Conservation (phyloP, 2,888 invertebrate genomes). For the Drosophila falleni region DNA sequence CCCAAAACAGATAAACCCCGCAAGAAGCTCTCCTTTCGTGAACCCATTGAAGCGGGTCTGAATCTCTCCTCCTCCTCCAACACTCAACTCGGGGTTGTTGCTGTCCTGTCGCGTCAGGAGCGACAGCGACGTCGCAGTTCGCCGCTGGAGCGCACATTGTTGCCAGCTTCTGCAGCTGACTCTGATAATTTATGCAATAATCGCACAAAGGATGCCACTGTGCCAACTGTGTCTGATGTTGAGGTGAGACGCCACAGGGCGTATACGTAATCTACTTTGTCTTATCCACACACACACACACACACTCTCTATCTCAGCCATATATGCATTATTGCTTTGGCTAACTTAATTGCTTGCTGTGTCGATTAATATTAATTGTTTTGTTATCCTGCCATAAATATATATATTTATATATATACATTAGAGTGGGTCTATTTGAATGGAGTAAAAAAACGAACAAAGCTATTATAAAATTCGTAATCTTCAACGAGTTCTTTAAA, state of each 20-base stretch:
- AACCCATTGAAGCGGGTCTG: conserved; percentile 87
- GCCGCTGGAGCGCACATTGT: conserved; percentile 65
- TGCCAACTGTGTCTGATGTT: conserved; percentile 34
- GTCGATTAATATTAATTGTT: conserved; percentile 56
- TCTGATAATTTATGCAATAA: conserved; percentile 79
- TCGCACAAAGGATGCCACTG: conserved; percentile 70
- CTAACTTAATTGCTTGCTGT: conserved; percentile 37
- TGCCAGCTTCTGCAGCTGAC: conserved; percentile 2
- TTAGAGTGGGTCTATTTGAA: too few relatives aligned
- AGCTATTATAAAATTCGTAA: too few relatives aligned
- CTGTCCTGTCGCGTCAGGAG: conserved; percentile 49
- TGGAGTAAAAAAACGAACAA: too few relatives aligned
- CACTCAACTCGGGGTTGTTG: conserved; percentile 23
- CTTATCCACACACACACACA: conserved; percentile 9
- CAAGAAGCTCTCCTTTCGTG: conserved; percentile 94
- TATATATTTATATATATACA: too few relatives aligned
- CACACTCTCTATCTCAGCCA: neutral
- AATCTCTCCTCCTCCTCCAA: neutral
- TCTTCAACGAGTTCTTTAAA: too few relatives aligned
- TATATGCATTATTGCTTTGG: conserved; percentile 1
- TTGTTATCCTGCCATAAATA: too few relatives aligned
- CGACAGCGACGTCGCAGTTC: conserved; percentile 75
- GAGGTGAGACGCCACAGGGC: conserved; percentile 40
- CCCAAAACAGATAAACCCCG: conserved; percentile 87
- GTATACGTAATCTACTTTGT: conserved; percentile 57